Base-by-base conservation (phyloP, 35 echinoderm and acorn worm species). In the Ophioderma brevispina region DNA sequence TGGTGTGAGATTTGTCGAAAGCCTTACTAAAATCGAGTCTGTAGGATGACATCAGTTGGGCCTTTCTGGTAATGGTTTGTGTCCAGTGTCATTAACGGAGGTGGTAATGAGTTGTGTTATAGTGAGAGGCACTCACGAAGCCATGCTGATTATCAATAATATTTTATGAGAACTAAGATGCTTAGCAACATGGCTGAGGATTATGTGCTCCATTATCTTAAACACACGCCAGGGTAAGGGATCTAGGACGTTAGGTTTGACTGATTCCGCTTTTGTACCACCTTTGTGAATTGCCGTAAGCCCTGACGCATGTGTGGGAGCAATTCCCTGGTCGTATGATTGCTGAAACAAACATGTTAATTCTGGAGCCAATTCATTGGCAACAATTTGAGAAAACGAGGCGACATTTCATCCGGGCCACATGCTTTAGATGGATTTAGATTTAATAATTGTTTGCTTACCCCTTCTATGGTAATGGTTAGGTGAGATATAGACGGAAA, bases 11-110 rank as follows among this genome's bases (percentile, higher is more conserved):
- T 37, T 91, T 83, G 36, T 95, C 94, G 40, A 95, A 89, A 6
- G 89, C 94, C 84, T 95, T 95, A 42, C 55, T 78, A 59, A 95
- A 92, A 35, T 95, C 94, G 43, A 88, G 77, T 32, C n/a, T n/a
- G n/a, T n/a, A 92, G 85, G 23, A 91, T 80, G 31, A 94, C 80
- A 84, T 95, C 89, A 19, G 90, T 92, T 80, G 86, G 82, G 43
- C 90, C 76, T 76, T 59, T 36, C 59, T 37, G 86, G 79, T 64
- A 19, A 92, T 75, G 78, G 75, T 35, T 56, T 75, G 36, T 35
- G 90, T 32, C 81, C 82, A 92, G 43, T n/a, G n/a, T 90, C 88
- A 90, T 90, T 36, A 59, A 80, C 64, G 41, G 81, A 33, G 38
- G 80, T n/a, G n/a, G n/a, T 10, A 34, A 91, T 84, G 38, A 91